phyloP scores from a whole-genome alignment of 2,888 invertebrate genomes.

The Apotomis capreana region DNA sequence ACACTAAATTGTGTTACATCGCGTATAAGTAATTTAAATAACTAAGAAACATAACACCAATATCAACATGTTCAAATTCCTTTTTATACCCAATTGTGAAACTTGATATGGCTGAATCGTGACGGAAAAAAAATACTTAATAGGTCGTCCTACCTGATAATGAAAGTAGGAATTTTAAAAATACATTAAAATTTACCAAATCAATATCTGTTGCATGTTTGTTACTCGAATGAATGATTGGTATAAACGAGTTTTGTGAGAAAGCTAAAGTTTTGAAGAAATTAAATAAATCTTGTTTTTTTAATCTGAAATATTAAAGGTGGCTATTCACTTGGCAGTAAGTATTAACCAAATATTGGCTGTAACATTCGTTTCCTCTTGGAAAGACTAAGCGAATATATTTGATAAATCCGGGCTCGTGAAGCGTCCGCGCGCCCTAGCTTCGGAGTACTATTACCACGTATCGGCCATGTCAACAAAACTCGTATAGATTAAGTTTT shows the following conservation, averaged over 20 bases:
- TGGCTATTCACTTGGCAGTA: neutral
- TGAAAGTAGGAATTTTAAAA: neutral
- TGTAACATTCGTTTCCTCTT: no score
- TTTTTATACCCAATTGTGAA: slow-evolving; percentile 15
- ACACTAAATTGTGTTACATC: slow-evolving; percentile 48
- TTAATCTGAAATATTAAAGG: no score
- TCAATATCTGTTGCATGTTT: neutral
- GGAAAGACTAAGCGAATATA: neutral
- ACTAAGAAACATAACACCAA: slow-evolving; percentile 49
- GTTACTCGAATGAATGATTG: no score
- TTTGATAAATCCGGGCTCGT: neutral
- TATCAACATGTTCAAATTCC: slow-evolving; percentile 34
- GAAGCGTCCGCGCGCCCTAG: neutral
- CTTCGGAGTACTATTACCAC: no score
- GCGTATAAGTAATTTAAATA: slow-evolving; percentile 46
- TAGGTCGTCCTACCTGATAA: neutral
- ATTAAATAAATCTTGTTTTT: no score
- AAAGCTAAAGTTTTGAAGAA: no score
- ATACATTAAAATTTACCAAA: neutral
- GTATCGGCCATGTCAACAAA: slow-evolving; percentile 16
- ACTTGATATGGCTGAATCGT: slow-evolving; percentile 23
- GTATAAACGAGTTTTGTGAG: no score
- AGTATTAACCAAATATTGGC: neutral
- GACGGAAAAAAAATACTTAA: neutral
- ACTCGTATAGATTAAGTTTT: slow-evolving; percentile 24